A percentile compares a stretch with the other conserved stretches of the same genome.
Evolutionary conservation across 2,113 vertebrate genomes (phyloP).

Genomic region (Dryoscopus gambensis): DNA sequence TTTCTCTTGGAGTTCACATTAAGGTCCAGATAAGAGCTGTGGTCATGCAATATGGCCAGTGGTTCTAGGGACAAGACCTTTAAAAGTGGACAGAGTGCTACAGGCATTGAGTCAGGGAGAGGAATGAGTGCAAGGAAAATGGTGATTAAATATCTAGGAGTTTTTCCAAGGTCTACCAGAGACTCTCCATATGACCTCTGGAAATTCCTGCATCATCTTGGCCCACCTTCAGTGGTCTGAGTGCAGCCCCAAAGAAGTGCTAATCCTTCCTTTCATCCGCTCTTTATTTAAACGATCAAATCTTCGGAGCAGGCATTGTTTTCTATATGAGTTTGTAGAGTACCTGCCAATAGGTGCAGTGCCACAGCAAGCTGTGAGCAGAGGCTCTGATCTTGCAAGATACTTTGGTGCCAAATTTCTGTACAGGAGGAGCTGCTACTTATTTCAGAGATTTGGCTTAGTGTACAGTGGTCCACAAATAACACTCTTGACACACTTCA

Average conservation of each 20-base stretch:
- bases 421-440: not conserved
- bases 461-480: not conserved
- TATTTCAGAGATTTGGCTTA: not conserved
- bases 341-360: not conserved
- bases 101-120: not conserved
- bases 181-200: not conserved
- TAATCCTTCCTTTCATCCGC: not conserved
- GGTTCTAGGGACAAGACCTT: not conserved
- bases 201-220: not conserved
- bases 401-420: not conserved
- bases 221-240: not conserved
- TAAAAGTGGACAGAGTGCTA: not conserved
- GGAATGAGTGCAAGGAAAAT: not conserved
- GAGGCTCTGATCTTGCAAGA: not conserved
- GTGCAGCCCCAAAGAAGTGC: not conserved
- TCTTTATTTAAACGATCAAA: not conserved
- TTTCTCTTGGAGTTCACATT: not conserved
- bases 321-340: not conserved
- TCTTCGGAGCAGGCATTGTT: not conserved
- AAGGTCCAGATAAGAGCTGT: not conserved
- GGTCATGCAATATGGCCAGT: fast-evolving
- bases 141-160: not conserved
- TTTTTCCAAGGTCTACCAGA: not conserved
- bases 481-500: not conserved
- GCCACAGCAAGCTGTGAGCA: not conserved